phyloP scores from a whole-genome alignment of 1,140 invertebrate species.

The Drosophila sturtevanti region DNA sequence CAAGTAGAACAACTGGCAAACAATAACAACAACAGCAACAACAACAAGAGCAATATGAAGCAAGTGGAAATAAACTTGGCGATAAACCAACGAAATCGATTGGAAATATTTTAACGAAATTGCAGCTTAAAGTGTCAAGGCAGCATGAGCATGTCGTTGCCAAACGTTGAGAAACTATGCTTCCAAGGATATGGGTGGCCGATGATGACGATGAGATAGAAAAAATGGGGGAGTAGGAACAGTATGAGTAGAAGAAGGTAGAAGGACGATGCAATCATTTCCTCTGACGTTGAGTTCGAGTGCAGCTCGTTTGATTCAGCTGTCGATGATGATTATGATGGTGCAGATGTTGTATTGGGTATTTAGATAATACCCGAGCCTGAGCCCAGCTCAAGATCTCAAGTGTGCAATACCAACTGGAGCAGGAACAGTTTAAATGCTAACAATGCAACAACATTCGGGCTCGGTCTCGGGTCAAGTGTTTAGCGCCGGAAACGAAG shows the following conservation, averaged over 20 bases:
- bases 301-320: constrained; percentile 52
- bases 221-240: neutral
- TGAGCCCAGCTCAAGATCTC: constrained; percentile 37
- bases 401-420: constrained; percentile 66
- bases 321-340: constrained; percentile 68
- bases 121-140: constrained; percentile 81
- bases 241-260: neutral
- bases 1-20: constrained; percentile 53
- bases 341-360: constrained; percentile 38
- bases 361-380: constrained; percentile 56
- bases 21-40: too few relatives aligned
- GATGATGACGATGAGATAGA: neutral
- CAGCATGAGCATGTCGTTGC: constrained; percentile 55
- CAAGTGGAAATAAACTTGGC: constrained; percentile 77
- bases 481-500: constrained; percentile 73
- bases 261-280: constrained; percentile 43
- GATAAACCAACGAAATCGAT: constrained; percentile 82
- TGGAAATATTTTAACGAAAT: constrained; percentile 80
- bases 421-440: constrained; percentile 61
- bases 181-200: neutral
- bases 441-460: constrained; percentile 58
- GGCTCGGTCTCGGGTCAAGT: constrained; percentile 52
- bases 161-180: constrained; percentile 18
- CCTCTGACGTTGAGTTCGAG: constrained; percentile 55
- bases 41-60: constrained; percentile 43